Percentiles rank a stretch among this genome's conserved stretches.
Conservation (phyloP, 2,797 vertebrate genomes). For the Champsocephalus gunnari region DNA sequence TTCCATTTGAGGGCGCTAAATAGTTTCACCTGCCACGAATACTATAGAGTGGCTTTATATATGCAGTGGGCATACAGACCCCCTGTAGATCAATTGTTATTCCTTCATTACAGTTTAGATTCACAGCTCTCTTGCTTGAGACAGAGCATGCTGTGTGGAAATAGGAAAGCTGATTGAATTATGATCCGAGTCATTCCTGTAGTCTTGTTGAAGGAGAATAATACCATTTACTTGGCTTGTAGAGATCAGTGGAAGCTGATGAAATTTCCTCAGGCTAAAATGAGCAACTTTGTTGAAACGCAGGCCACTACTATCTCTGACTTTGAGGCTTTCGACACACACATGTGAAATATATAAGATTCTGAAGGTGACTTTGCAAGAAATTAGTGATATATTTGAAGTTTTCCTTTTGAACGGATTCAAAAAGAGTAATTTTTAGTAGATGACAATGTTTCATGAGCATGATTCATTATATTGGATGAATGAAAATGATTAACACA, state of each 20-base stretch:
- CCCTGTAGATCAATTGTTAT: neutral
- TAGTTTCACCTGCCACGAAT: neutral
- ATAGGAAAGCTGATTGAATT: conserved; percentile 26
- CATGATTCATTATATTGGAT: neutral
- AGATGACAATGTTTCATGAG: neutral
- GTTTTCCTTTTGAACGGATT: conserved; percentile 1
- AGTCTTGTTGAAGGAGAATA: conserved; percentile 52
- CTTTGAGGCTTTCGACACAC: neutral
- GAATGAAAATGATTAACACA: neutral
- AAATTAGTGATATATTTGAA: neutral
- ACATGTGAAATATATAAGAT: neutral
- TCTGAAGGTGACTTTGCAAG: neutral
- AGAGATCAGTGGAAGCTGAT: conserved; percentile 45
- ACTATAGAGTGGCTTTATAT: neutral
- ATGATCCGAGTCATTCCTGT: conserved; percentile 54
- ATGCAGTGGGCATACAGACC: neutral
- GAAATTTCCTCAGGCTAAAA: conserved; percentile 40
- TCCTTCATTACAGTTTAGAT: conserved; percentile 8
- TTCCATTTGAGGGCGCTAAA: neutral
- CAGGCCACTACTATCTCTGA: conserved; percentile 7
- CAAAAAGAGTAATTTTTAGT: neutral
- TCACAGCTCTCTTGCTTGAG: conserved; percentile 4
- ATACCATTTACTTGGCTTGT: conserved; percentile 50
- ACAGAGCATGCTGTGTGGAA: conserved; percentile 5
- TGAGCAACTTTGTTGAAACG: conserved; percentile 12